Evolutionary conservation across 2,797 vertebrate species (phyloP).

Genomic region (Psittacula derbiana): DNA sequence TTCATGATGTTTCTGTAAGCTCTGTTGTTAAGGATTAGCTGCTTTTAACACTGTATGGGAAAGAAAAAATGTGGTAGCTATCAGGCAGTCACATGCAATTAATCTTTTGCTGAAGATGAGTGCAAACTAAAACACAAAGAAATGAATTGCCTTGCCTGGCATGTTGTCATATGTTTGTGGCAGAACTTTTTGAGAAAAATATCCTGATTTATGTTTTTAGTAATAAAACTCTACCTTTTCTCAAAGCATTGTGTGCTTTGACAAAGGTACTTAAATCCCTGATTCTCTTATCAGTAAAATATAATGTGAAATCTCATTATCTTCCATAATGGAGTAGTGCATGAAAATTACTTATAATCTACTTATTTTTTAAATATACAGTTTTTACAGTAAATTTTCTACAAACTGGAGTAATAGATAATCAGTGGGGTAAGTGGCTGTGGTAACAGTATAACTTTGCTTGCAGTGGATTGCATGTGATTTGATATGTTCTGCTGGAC

Average conservation of each 20-base stretch:
- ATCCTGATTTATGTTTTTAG: background rate
- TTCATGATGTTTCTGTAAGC: background rate
- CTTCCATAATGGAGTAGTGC: background rate
- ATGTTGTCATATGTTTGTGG: conserved; percentile 2
- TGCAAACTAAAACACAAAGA: background rate
- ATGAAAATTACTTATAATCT: background rate
- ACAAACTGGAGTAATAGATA: background rate
- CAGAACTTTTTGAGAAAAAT: background rate
- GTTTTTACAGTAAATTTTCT: background rate
- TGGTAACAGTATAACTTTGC: background rate
- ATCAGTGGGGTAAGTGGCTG: background rate
- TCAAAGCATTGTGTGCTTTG: background rate
- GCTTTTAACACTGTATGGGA: background rate
- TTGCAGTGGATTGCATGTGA: background rate
- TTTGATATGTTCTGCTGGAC: background rate
- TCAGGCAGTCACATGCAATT: background rate
- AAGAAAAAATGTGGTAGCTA: background rate
- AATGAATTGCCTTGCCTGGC: background rate
- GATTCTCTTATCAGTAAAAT: conserved; percentile 13
- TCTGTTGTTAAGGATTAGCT: background rate
- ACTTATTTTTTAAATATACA: background rate
- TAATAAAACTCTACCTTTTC: background rate
- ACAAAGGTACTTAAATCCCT: conserved; percentile 21
- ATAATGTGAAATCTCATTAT: conserved; percentile 14
- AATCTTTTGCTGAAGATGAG: background rate